Evolutionary conservation across 2,888 invertebrate species (phyloP).

Genomic region (Tiliacea aurago): DNA sequence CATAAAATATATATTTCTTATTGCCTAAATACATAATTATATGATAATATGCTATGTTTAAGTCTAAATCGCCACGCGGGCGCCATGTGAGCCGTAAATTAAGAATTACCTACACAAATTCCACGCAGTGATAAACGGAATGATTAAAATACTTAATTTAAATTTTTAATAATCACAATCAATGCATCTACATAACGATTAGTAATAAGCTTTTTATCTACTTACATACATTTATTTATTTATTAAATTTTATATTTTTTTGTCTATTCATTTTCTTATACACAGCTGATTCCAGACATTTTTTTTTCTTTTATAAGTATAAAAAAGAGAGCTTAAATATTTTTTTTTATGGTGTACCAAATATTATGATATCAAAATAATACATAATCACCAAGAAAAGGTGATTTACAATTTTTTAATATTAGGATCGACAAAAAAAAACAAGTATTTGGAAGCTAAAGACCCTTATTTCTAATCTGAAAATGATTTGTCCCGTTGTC

Average conservation of each 20-base stretch:
- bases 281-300: background rate
- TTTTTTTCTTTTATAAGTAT: background rate
- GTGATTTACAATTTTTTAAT: background rate
- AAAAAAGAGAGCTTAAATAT: conserved; percentile 17
- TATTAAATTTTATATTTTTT: background rate
- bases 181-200: conserved; percentile 33
- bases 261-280: conserved; percentile 1
- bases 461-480: background rate
- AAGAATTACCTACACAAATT: conserved; percentile 36
- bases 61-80: conserved; percentile 57
- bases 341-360: background rate
- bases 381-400: background rate
- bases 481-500: background rate
- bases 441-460: background rate
- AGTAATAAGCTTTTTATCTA: conserved; percentile 51
- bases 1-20: conserved; percentile 81
- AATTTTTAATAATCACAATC: conserved; percentile 39
- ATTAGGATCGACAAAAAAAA: background rate
- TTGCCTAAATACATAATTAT: conserved; percentile 71
- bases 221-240: conserved; percentile 12
- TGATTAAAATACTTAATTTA: conserved; percentile 42
- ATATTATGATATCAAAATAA: background rate
- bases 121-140: conserved; percentile 45
- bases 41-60: conserved; percentile 59
- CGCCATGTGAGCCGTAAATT: conserved; percentile 36